Evolutionary conservation across 2,888 invertebrate genomes (phyloP), one percentile per base, ranked within the genome.

Genomic region (Sympetrum striolatum): DNA sequence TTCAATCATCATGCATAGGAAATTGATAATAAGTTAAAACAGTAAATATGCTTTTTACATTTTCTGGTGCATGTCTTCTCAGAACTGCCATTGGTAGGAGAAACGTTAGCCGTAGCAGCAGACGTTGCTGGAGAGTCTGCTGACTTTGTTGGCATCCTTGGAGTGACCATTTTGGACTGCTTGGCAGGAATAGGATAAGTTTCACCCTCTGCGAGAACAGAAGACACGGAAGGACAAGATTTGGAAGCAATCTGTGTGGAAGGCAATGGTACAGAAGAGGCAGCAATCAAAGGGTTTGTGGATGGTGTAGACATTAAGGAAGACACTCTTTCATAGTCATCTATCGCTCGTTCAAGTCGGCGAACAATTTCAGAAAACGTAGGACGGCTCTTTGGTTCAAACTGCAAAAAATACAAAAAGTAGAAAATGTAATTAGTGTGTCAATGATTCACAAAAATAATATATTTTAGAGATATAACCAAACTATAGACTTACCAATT

Each of bases 371-470:
- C 98, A 80, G 96, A 95, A 95, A 98, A 98, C 92, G 97, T 96
- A 91, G 98, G 98, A 92, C 98, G 96, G 93, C 96, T 97, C 93
- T 96, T 97, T 44, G 98, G 96, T 93, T 98, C 98, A 94, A 97
- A 97, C 98, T 98, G 95, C 0, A 94, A 94, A 91, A 91, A 92
- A 90, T 73, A 90, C 10, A 44, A 44, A 44, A 10, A 44, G 91
- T 22, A 12, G 22, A 18, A 81, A 44, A 39, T 25, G 5, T 58
- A 10, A 58, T 37, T 81, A 35, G 73, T 44, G 73, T 44, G 35
- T 12, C 8, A 44, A 64, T 53, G 53, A 31, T 15, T n/a, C 6
- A 25, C 0, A 35, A 35, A 10, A 37, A 90, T 35, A 73, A 39
- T 39, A 39, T n/a, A n/a, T n/a, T n/a, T n/a, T n/a, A n/a, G n/a